Percentiles rank a stretch among this genome's conserved stretches.
These are phyloP conservation scores for Vipera ursinii DNA, from an alignment of 2,797 vertebrate genomes.

Conservation along the genomic window DNA sequence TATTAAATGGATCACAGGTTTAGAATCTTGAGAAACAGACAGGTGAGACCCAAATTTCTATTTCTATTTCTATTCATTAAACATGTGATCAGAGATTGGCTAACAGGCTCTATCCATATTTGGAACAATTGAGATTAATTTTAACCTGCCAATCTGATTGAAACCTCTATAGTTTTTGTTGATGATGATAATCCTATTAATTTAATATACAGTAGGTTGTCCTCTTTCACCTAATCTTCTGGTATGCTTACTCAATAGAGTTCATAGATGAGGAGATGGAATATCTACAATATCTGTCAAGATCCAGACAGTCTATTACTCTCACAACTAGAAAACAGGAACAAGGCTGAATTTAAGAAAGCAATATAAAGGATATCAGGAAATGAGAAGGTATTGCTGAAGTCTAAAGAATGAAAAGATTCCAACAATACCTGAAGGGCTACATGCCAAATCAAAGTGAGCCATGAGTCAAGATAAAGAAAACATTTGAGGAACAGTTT, in stretches of 20 bases:
- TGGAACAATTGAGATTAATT: neutral
- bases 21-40: neutral
- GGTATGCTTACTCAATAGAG: neutral
- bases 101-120: neutral
- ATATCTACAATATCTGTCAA: neutral
- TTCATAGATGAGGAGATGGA: neutral
- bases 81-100: neutral
- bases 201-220: neutral
- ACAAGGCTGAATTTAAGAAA: neutral
- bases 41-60: neutral
- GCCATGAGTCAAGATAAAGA: neutral
- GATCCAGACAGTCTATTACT: neutral
- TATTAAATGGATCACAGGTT: neutral
- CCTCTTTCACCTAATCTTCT: neutral
- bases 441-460: neutral
- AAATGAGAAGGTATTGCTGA: neutral
- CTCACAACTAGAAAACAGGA: neutral
- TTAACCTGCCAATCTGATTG: neutral
- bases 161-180: neutral
- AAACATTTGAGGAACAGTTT: neutral
- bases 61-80: neutral
- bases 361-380: neutral
- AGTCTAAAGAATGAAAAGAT: neutral
- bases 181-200: neutral
- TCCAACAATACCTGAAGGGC: neutral